These are phyloP conservation scores for Poecilia velifera DNA, from an alignment of 2,797 vertebrate species.

Conservation along the genomic window DNA sequence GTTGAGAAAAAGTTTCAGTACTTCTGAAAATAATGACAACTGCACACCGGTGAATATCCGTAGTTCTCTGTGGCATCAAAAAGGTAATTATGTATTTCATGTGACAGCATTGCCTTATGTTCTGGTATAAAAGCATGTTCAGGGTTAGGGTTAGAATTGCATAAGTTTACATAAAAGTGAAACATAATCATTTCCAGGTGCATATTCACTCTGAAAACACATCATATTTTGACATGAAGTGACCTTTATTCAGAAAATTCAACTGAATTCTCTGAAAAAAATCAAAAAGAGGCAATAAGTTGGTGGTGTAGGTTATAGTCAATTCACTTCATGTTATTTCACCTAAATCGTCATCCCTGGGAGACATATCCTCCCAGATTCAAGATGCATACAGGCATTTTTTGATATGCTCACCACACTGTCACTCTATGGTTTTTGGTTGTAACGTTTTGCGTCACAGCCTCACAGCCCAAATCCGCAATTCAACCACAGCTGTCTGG, in stretches of 20 bases:
- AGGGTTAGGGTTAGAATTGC: too few relatives aligned
- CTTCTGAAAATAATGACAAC: not conserved
- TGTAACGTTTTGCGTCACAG: constrained; percentile 7
- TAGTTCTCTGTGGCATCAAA: too few relatives aligned
- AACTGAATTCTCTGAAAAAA: not conserved
- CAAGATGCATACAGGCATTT: not conserved
- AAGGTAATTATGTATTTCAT: too few relatives aligned
- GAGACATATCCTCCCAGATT: not conserved
- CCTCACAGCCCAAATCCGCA: not conserved
- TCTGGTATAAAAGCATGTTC: too few relatives aligned
- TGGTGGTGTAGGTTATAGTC: not conserved
- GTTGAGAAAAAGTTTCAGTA: too few relatives aligned
- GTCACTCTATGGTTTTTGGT: constrained; percentile 8
- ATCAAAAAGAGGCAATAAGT: not conserved
- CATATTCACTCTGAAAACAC: not conserved
- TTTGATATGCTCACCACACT: not conserved
- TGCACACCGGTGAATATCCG: not conserved
- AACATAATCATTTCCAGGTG: not conserved
- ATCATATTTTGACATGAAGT: not conserved
- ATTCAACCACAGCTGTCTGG: constrained; percentile 13
- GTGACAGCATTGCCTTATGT: too few relatives aligned
- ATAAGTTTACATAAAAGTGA: not conserved
- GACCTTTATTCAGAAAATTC: not conserved
- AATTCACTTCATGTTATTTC: not conserved
- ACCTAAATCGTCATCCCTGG: not conserved